Conservation (phyloP, 2,888 invertebrate genomes). For the Meta bourneti region DNA sequence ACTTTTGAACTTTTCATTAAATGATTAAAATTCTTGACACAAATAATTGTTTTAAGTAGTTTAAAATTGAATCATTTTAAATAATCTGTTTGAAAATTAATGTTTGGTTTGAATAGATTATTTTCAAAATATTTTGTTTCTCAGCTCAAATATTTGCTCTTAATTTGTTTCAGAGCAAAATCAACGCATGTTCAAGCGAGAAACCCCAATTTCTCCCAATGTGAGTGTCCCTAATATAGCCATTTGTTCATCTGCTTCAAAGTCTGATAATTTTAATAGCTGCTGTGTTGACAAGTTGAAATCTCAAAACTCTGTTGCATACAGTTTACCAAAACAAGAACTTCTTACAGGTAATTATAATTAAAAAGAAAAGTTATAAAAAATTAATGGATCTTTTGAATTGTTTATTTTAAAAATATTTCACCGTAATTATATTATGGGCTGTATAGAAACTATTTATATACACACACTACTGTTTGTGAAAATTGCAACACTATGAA, state of each 20-base stretch:
- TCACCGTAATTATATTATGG: too few relatives aligned
- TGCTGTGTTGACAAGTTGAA: conserved; percentile 71
- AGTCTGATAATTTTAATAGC: conserved; percentile 67
- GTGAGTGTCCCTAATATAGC: conserved; percentile 58
- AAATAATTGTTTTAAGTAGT: not conserved
- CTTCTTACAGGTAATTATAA: conserved; percentile 54
- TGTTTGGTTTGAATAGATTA: not conserved
- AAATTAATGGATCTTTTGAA: not conserved
- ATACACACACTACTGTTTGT: too few relatives aligned
- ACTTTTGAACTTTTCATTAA: too few relatives aligned
- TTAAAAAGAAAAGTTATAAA: too few relatives aligned
- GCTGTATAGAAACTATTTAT: too few relatives aligned
- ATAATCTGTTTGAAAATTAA: not conserved
- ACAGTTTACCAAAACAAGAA: conserved; percentile 65
- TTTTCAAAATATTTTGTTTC: not conserved
- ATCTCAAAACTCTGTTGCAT: conserved; percentile 54
- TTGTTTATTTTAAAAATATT: too few relatives aligned
- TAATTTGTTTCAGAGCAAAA: conserved; percentile 37
- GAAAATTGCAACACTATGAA: too few relatives aligned
- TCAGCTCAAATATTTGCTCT: not conserved
- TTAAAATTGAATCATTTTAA: not conserved
- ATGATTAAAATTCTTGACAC: not conserved
- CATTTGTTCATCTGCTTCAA: conserved; percentile 61
- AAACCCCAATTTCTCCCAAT: conserved; percentile 64
- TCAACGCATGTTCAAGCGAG: conserved; percentile 67